phyloP scores from a whole-genome alignment of 2,797 vertebrate genomes.

The Hippopotamyrus pictus region DNA sequence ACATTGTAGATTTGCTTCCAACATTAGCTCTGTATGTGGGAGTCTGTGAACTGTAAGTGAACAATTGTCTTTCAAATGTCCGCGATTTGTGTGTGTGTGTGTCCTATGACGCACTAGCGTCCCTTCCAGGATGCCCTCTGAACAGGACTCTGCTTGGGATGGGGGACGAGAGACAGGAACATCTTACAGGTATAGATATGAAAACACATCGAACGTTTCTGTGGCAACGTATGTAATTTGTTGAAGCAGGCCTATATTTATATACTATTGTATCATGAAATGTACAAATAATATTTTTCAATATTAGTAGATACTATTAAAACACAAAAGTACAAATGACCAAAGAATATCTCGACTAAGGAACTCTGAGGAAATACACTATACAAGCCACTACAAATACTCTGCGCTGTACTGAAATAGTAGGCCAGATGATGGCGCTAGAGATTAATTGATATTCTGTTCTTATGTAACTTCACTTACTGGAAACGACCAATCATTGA shows the following conservation, averaged over 20 bases:
- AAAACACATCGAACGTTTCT: neutral
- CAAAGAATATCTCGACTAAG: neutral
- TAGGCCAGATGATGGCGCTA: neutral
- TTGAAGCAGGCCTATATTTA: neutral
- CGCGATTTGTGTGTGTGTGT: neutral
- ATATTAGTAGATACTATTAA: neutral
- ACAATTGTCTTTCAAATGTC: neutral
- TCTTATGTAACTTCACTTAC: neutral
- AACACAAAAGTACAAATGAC: neutral
- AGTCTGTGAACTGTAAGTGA: neutral
- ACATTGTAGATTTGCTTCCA: neutral
- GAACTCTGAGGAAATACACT: neutral
- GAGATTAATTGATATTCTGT: neutral
- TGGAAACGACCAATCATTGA: neutral
- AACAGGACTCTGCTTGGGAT: neutral
- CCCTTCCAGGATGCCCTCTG: neutral
- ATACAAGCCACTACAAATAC: neutral
- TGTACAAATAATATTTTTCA: neutral
- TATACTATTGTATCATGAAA: neutral
- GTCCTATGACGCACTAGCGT: neutral
- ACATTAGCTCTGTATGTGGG: neutral
- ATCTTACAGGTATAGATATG: neutral
- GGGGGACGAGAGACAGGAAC: neutral
- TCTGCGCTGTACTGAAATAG: neutral
- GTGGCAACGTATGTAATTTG: neutral